A percentile compares a stretch with the other conserved stretches of the same genome.
phyloP scores from a whole-genome alignment of 2,888 invertebrate genomes.

The Digitonthophagus gazella region DNA sequence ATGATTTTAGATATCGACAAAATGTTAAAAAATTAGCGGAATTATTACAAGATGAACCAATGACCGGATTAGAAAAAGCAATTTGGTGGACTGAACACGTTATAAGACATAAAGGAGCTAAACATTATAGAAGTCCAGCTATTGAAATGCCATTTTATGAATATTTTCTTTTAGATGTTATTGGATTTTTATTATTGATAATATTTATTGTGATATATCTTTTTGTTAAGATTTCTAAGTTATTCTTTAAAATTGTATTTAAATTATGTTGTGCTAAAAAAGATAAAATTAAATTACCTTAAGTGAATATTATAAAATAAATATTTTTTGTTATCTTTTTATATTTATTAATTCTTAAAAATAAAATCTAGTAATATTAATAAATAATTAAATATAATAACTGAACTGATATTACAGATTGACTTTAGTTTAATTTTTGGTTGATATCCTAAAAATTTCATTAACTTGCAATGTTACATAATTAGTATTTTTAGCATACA shows the following conservation, averaged over 20 bases:
- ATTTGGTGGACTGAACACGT: slow-evolving; percentile 35
- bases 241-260: not conserved
- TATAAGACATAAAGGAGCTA: slow-evolving; percentile 31
- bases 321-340: too few relatives aligned
- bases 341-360: too few relatives aligned
- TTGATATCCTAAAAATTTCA: too few relatives aligned
- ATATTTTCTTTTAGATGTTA: slow-evolving; percentile 33
- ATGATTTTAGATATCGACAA: slow-evolving; percentile 20
- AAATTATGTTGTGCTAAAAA: slow-evolving; percentile 11
- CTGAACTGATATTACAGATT: too few relatives aligned
- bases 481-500: too few relatives aligned
- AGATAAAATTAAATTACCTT: not conserved
- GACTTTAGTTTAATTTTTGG: too few relatives aligned
- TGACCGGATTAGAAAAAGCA: slow-evolving; percentile 31
- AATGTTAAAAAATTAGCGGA: slow-evolving; percentile 27
- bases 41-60: slow-evolving; percentile 31
- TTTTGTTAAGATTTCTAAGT: not conserved
- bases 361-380: too few relatives aligned
- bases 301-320: not conserved
- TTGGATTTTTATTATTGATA: slow-evolving; percentile 14
- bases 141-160: slow-evolving; percentile 31
- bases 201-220: slow-evolving; percentile 1
- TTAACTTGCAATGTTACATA: too few relatives aligned
- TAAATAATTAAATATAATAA: too few relatives aligned
- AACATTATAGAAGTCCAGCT: slow-evolving; percentile 29